These are phyloP conservation scores for Anas georgica DNA, from an alignment of 2,797 vertebrate species.

Conservation along the genomic window DNA sequence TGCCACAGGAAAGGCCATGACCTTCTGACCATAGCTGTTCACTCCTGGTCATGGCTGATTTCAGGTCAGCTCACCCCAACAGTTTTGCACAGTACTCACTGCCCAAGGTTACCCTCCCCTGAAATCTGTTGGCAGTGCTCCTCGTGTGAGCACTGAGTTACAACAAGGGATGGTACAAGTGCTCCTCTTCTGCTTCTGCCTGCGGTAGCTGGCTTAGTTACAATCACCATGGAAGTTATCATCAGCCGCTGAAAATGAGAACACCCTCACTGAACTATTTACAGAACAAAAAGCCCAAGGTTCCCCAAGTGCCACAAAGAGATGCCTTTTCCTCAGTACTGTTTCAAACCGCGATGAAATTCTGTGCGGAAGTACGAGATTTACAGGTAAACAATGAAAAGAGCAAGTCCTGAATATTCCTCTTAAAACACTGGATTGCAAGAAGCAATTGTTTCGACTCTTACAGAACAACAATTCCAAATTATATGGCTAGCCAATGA, in stretches of 20 bases:
- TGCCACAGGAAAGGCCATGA: neutral
- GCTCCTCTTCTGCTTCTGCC: neutral
- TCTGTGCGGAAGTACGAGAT: neutral
- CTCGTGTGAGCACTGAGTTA: neutral
- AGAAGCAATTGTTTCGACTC: neutral
- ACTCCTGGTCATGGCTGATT: neutral
- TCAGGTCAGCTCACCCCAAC: neutral
- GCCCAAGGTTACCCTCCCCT: neutral
- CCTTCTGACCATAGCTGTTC: neutral
- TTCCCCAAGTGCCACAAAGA: slow-evolving; percentile 9
- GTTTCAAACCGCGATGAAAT: neutral
- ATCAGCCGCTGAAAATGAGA: neutral
- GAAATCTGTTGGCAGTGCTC: neutral
- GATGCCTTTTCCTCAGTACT: neutral
- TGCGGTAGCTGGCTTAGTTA: neutral
- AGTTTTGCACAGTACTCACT: neutral
- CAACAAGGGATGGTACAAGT: neutral
- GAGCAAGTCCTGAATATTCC: neutral
- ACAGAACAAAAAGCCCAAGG: neutral
- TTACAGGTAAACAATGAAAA: neutral
- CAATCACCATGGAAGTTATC: slow-evolving; percentile 51
- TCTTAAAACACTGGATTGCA: neutral
- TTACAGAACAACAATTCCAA: neutral
- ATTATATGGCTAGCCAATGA: neutral
- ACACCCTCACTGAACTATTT: neutral